A percentile compares a stretch with the other conserved stretches of the same genome.
These are phyloP conservation scores for Geophilus truncorum DNA, from an alignment of 2,888 invertebrate genomes.

Conservation along the genomic window DNA sequence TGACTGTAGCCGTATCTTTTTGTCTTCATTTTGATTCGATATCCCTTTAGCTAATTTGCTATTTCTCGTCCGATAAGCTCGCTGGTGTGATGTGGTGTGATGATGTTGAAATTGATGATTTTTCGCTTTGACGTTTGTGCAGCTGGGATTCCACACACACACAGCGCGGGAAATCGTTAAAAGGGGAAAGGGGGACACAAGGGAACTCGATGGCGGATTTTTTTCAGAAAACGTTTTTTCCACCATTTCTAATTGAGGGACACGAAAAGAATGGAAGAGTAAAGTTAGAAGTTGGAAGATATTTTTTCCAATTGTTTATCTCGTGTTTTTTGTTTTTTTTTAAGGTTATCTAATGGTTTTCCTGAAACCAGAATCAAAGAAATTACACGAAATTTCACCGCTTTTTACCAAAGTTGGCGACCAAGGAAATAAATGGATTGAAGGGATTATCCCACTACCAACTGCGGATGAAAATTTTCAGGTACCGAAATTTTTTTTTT, in stretches of 20 bases:
- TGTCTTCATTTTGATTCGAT: background rate
- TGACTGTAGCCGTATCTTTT: background rate
- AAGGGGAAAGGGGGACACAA: background rate
- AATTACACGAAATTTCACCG: constrained; percentile 46
- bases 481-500: too few relatives aligned
- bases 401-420: constrained; percentile 62
- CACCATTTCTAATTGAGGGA: background rate
- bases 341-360: constrained; percentile 42
- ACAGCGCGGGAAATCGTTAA: background rate
- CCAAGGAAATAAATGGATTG: constrained; percentile 65
- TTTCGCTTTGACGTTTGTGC: background rate
- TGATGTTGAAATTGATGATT: background rate
- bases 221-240: background rate
- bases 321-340: background rate
- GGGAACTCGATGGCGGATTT: background rate
- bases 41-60: background rate
- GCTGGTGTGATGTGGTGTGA: too few relatives aligned
- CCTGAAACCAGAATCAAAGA: constrained; percentile 41
- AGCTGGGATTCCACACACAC: background rate
- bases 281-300: background rate
- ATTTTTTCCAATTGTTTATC: background rate
- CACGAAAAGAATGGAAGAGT: background rate
- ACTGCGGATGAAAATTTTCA: constrained; percentile 56
- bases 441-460: constrained; percentile 52
- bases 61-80: background rate